phyloP scores from a whole-genome alignment of 2,888 invertebrate genomes.

The Pilophorus perplexus region DNA sequence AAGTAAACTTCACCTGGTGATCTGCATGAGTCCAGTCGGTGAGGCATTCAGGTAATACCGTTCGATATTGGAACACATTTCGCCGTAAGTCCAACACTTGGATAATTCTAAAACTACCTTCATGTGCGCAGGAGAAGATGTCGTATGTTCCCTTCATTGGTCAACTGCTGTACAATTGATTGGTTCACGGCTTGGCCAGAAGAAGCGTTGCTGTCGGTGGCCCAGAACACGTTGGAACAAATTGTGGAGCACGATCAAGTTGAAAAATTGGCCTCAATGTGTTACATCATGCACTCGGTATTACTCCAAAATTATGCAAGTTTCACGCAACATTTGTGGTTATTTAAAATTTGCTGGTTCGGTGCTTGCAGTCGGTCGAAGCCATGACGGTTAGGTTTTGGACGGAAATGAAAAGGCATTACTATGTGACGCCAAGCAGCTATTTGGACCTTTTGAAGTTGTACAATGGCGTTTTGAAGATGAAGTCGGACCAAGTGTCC shows the following conservation, averaged over 20 bases:
- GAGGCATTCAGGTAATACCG: slow-evolving; percentile 75
- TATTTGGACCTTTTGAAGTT: slow-evolving; percentile 82
- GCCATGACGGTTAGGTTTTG: slow-evolving; percentile 72
- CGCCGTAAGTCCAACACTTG: too few species aligned
- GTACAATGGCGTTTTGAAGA: slow-evolving; percentile 67
- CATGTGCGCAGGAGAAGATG: slow-evolving; percentile 80
- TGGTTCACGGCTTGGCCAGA: slow-evolving; percentile 93
- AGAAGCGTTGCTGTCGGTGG: slow-evolving; percentile 81
- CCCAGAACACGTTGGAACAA: slow-evolving; percentile 66
- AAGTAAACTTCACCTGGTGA: slow-evolving; percentile 75
- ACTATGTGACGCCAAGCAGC: slow-evolving; percentile 89
- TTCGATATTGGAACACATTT: too few species aligned
- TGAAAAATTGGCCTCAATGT: slow-evolving; percentile 61
- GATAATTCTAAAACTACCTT: too few species aligned
- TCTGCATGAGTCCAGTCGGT: slow-evolving; percentile 88
- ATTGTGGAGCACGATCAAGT: slow-evolving; percentile 58
- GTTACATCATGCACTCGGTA: slow-evolving; percentile 71
- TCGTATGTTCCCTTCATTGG: slow-evolving; percentile 90
- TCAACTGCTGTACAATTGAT: slow-evolving; percentile 91
- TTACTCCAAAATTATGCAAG: too few species aligned
- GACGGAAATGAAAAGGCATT: slow-evolving; percentile 77
- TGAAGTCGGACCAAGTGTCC: slow-evolving; percentile 67
- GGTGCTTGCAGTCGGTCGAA: slow-evolving; percentile 73
- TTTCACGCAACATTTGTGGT: background rate
- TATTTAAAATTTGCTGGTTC: background rate